Evolutionary conservation across 2,113 vertebrate genomes (phyloP).

Genomic region (Hystrix cristata): DNA sequence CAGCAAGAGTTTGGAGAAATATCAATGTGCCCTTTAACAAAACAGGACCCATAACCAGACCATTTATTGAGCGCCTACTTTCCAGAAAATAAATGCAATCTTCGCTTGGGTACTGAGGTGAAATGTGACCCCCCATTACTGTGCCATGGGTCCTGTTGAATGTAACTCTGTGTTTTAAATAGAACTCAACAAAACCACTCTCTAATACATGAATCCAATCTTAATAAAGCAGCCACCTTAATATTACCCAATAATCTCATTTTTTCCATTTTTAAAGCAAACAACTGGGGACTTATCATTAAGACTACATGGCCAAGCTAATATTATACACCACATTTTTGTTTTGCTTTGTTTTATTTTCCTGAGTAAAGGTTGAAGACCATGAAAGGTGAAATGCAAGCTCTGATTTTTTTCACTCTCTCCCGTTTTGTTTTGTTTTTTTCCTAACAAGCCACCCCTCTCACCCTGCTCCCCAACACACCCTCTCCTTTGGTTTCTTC

Average conservation of each 20-base stretch:
- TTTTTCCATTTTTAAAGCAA: slow-evolving; percentile 51
- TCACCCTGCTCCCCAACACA: background rate
- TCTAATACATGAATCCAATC: background rate
- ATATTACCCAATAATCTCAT: background rate
- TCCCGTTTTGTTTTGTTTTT: background rate
- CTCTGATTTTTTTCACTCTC: background rate
- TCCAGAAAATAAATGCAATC: background rate
- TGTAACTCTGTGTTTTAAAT: slow-evolving; percentile 1
- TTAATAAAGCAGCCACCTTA: slow-evolving; percentile 60
- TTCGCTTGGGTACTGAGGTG: background rate
- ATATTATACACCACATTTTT: background rate
- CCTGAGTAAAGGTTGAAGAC: background rate
- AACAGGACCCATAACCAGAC: background rate
- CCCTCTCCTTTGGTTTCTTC: background rate
- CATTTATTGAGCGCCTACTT: background rate
- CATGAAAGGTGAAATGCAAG: slow-evolving; percentile 54
- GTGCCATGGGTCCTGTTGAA: background rate
- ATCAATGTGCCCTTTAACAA: background rate
- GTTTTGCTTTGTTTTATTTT: slow-evolving; percentile 62
- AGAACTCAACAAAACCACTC: slow-evolving; percentile 35
- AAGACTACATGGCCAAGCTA: background rate
- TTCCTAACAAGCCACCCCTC: background rate
- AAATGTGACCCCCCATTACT: slow-evolving; percentile 15
- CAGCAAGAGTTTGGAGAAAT: background rate
- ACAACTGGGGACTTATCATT: background rate